Conservation (phyloP, 92 coral and sea anemone genomes). For the Pocillopora meandrina region DNA sequence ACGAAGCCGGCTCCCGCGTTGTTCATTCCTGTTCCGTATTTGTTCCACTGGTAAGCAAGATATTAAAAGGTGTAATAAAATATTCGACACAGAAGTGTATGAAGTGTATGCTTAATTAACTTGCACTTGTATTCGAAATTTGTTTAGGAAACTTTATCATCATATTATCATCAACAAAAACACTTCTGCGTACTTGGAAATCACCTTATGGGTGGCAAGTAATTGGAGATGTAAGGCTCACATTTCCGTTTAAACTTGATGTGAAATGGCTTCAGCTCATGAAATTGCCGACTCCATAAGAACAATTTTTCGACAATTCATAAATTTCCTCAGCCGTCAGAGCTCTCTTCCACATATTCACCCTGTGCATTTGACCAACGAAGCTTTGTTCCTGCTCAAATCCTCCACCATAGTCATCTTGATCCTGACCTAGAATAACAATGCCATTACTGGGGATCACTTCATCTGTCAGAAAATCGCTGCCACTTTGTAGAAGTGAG, state of each 20-base stretch:
- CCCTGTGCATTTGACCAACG: not conserved
- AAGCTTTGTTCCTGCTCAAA: slow-evolving; percentile 12
- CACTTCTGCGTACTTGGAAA: not conserved
- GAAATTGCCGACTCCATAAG: slow-evolving; percentile 7
- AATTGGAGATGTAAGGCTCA: not conserved
- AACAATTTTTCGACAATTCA: slow-evolving; percentile 10
- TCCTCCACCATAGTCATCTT: slow-evolving; percentile 1
- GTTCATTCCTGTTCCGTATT: too few species aligned
- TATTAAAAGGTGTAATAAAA: too few species aligned
- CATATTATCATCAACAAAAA: not conserved
- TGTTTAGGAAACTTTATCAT: too few species aligned
- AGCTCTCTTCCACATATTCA: not conserved
- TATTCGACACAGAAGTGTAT: not conserved
- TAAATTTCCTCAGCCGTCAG: slow-evolving; percentile 5
- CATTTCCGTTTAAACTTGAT: slow-evolving; percentile 1
- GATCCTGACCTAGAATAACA: slow-evolving; percentile 27
- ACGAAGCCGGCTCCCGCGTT: too few species aligned
- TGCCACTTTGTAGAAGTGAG: not conserved
- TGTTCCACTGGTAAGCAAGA: slow-evolving; percentile 24
- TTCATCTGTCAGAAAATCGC: not conserved
- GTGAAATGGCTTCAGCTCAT: slow-evolving; percentile 7
- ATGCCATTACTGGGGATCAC: slow-evolving; percentile 14
- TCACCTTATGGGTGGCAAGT: not conserved
- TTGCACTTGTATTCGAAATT: slow-evolving; percentile 20
- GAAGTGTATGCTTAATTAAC: slow-evolving; percentile 19